Conservation (phyloP, 2,797 vertebrate genomes). For the Knipowitschia caucasica region DNA sequence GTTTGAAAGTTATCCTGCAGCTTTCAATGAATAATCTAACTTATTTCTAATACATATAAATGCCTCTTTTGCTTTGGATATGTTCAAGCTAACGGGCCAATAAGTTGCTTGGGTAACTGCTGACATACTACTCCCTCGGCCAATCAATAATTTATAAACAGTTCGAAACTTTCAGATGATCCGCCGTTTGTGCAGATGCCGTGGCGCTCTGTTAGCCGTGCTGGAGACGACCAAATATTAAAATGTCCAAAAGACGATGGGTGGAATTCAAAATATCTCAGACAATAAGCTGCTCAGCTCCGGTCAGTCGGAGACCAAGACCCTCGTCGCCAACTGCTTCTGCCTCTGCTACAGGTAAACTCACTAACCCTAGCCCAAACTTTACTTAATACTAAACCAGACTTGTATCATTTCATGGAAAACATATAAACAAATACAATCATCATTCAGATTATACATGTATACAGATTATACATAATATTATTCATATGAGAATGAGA, state of each 20-base stretch:
- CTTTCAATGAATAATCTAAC: not conserved
- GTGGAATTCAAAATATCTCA: conserved; percentile 85
- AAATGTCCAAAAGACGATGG: conserved; percentile 84
- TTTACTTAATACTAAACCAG: too few relatives aligned
- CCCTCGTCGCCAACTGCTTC: conserved; percentile 53
- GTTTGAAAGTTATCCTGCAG: too few relatives aligned
- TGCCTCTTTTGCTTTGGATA: conserved; percentile 19
- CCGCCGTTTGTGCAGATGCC: conserved; percentile 40
- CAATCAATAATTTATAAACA: conserved; percentile 86
- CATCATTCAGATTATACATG: too few relatives aligned
- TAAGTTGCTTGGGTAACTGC: conserved; percentile 75
- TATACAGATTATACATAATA: too few relatives aligned
- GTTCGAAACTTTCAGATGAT: conserved; percentile 65
- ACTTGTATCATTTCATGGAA: not conserved
- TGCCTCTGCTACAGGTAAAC: conserved; percentile 66
- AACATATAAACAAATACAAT: not conserved
- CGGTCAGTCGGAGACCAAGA: conserved; percentile 70
- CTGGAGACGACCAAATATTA: conserved; percentile 34
- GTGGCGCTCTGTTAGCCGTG: conserved; percentile 26
- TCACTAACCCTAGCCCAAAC: too few relatives aligned
- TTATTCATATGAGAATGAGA: too few relatives aligned
- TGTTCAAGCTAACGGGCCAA: conserved; percentile 25
- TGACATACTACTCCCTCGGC: conserved; percentile 71
- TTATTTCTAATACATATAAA: conserved; percentile 27
- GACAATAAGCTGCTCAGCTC: conserved; percentile 82